Conservation (phyloP, 1,140 invertebrate species). For the Diabrotica undecimpunctata region DNA sequence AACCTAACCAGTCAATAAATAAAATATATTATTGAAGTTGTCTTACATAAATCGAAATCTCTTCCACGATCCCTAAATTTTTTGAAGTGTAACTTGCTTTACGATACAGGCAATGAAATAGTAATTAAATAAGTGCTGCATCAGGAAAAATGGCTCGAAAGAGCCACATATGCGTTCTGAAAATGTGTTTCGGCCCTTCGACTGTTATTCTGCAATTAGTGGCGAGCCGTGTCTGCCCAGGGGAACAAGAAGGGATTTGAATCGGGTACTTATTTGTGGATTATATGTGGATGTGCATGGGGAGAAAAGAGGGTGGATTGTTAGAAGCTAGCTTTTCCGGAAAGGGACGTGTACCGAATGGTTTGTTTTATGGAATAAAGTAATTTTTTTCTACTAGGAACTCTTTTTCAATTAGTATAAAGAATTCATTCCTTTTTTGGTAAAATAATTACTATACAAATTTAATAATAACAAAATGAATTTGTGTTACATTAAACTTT, state of each 20-base stretch:
- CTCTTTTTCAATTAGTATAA: too few relatives aligned
- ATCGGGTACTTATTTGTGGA: conserved; percentile 14
- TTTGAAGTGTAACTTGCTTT: too few relatives aligned
- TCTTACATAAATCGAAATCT: neutral
- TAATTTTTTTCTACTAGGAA: too few relatives aligned
- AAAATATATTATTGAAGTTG: neutral
- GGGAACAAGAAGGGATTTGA: conserved; percentile 8
- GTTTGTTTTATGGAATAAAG: too few relatives aligned
- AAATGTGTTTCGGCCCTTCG: conserved; percentile 12
- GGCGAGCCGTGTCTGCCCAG: neutral
- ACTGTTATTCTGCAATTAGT: conserved; percentile 20
- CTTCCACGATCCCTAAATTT: too few relatives aligned
- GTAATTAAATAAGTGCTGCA: conserved; percentile 14
- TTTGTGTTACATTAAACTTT: too few relatives aligned
- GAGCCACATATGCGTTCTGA: conserved; percentile 8
- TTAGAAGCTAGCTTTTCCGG: too few relatives aligned
- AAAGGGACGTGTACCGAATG: too few relatives aligned
- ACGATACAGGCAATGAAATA: neutral
- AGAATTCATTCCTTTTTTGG: too few relatives aligned
- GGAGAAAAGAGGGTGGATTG: neutral
- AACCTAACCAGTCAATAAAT: too few relatives aligned
- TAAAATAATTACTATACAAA: too few relatives aligned
- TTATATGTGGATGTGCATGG: neutral
- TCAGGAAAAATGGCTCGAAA: conserved; percentile 11
- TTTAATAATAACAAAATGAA: too few relatives aligned